Percentiles rank a stretch among this genome's conserved stretches.
phyloP scores from a whole-genome alignment of 2,113 vertebrate species.

The Tringa solitaria region DNA sequence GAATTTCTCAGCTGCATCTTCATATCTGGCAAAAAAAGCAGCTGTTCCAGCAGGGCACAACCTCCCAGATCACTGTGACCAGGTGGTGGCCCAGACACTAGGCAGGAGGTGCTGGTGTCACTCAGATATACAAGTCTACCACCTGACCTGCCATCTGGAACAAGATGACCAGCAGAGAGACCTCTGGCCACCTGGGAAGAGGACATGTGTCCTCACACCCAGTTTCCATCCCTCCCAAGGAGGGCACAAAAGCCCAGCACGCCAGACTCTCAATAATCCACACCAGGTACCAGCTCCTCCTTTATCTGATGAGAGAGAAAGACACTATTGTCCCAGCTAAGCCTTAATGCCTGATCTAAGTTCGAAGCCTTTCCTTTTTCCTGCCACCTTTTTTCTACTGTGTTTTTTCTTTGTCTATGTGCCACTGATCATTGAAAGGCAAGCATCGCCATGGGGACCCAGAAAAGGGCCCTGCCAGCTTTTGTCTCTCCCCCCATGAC shows the following conservation, averaged over 20 bases:
- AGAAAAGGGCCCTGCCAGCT: background rate
- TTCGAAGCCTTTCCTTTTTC: background rate
- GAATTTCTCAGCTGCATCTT: background rate
- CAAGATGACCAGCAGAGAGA: background rate
- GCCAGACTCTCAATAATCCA: background rate
- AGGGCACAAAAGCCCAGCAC: background rate
- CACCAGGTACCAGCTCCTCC: background rate
- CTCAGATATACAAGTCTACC: background rate
- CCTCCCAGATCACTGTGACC: background rate
- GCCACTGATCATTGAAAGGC: background rate
- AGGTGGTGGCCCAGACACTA: background rate
- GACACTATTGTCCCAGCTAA: background rate
- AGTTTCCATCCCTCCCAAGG: background rate
- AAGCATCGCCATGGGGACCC: accelerated
- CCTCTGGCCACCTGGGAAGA: background rate
- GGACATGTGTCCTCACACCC: background rate
- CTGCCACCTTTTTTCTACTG: background rate
- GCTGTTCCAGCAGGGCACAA: background rate
- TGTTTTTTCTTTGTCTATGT: accelerated
- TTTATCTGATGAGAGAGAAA: background rate
- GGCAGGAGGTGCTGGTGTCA: background rate
- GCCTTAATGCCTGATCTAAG: background rate
- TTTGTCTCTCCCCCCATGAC: background rate
- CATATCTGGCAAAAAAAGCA: background rate
- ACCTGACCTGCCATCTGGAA: background rate